Conservation (phyloP, 2,888 invertebrate genomes). For the Julus scanicus region DNA sequence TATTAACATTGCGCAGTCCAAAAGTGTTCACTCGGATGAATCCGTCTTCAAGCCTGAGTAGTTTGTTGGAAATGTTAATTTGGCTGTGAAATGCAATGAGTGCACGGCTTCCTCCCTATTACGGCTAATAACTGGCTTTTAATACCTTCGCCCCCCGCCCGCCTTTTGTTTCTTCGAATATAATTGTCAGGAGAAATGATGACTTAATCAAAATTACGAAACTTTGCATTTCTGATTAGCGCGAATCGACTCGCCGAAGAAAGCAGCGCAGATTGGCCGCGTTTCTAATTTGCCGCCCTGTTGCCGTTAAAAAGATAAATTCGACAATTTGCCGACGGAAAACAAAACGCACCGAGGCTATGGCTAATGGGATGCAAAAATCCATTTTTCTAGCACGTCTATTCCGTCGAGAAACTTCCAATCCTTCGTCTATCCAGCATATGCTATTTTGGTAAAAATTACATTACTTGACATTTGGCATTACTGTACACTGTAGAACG, state of each 20-base stretch:
- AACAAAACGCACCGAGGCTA: not conserved
- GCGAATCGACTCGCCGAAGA: not conserved
- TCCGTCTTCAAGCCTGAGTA: slow-evolving; percentile 48
- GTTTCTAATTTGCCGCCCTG: slow-evolving; percentile 32
- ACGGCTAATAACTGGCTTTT: slow-evolving; percentile 30
- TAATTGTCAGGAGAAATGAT: slow-evolving; percentile 42
- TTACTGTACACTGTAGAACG: too few relatives aligned
- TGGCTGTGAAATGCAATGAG: slow-evolving; percentile 27
- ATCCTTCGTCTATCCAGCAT: too few relatives aligned
- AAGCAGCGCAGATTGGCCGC: not conserved
- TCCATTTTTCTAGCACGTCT: not conserved
- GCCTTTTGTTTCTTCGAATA: slow-evolving; percentile 37
- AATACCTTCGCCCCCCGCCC: not conserved
- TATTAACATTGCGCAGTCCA: slow-evolving; percentile 38
- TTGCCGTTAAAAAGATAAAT: slow-evolving; percentile 9
- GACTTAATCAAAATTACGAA: slow-evolving; percentile 42
- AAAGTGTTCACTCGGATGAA: slow-evolving; percentile 34
- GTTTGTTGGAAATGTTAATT: slow-evolving; percentile 49
- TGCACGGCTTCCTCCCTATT: slow-evolving; percentile 27
- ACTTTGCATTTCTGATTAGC: slow-evolving; percentile 42
- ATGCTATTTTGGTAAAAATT: too few relatives aligned
- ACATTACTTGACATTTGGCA: too few relatives aligned
- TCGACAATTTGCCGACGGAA: slow-evolving; percentile 28
- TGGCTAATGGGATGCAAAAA: not conserved
- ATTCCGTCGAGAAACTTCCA: not conserved